A percentile compares a stretch with the other conserved stretches of the same genome.
Conservation (phyloP, 92 coral and sea anemone species). For the Diadumene lineata region DNA sequence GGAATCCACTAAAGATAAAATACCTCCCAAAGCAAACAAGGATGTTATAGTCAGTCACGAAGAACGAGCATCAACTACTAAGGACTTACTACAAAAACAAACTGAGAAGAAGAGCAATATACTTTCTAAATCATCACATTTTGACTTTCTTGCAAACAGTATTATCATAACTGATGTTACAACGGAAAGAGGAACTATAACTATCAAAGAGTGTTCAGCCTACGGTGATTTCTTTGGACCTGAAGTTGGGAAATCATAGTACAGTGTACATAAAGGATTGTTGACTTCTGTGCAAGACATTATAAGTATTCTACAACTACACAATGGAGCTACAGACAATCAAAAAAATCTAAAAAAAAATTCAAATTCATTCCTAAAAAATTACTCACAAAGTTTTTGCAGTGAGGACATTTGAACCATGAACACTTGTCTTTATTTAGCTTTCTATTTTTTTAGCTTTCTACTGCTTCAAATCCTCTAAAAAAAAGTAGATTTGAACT, state of each 20-base stretch:
- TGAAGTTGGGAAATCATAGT: constrained; percentile 48
- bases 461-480: too few species aligned
- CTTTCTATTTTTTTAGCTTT: too few species aligned
- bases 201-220: constrained; percentile 94
- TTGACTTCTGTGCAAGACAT: too few species aligned
- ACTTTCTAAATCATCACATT: constrained; percentile 70
- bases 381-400: too few species aligned
- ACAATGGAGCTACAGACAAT: too few species aligned
- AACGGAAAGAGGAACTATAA: constrained; percentile 89
- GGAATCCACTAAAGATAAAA: neutral
- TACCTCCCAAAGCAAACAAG: neutral
- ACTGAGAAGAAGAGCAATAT: constrained; percentile 17
- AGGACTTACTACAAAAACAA: constrained; percentile 1
- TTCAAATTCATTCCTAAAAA: too few species aligned
- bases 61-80: neutral
- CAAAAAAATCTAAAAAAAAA: too few species aligned
- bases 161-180: constrained; percentile 97
- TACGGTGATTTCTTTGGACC: constrained; percentile 92
- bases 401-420: too few species aligned
- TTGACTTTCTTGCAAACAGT: constrained; percentile 90
- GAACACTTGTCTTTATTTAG: too few species aligned
- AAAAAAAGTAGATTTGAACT: too few species aligned
- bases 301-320: too few species aligned
- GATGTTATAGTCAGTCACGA: neutral
- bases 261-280: neutral